Conservation (phyloP, 2,113 vertebrate species). For the Mastomys natalensis region DNA sequence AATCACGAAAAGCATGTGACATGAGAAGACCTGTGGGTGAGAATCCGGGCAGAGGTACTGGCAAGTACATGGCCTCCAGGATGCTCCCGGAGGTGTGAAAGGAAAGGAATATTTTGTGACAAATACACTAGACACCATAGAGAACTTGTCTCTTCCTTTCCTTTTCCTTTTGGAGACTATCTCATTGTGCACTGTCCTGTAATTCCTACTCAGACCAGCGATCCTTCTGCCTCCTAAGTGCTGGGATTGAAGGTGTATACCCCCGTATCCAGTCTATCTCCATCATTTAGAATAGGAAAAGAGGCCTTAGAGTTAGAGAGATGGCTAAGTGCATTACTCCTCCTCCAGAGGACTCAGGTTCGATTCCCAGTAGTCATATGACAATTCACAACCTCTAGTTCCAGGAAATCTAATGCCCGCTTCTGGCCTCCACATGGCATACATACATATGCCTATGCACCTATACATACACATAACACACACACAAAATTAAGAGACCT, state of each 20-base stretch:
- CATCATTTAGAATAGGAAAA: not conserved
- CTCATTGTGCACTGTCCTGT: not conserved
- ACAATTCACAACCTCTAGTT: not conserved
- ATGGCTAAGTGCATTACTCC: not conserved
- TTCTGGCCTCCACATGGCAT: not conserved
- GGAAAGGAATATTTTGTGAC: not conserved
- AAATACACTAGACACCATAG: accelerated
- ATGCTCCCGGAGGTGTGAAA: not conserved
- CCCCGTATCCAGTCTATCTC: not conserved
- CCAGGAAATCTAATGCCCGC: not conserved
- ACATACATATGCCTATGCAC: not conserved
- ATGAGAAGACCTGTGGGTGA: not conserved
- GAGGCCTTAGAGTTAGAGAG: not conserved
- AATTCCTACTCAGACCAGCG: not conserved
- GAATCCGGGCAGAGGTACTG: not conserved
- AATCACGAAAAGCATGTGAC: not conserved
- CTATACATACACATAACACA: not conserved
- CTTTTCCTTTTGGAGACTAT: not conserved
- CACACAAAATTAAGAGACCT: not conserved
- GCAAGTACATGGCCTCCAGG: not conserved
- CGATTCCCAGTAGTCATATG: not conserved
- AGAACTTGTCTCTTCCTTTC: not conserved
- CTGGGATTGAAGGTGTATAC: not conserved
- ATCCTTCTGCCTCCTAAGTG: not conserved
- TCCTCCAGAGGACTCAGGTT: not conserved